Conservation (phyloP, 2,888 invertebrate genomes). For the Euphydryas editha region DNA sequence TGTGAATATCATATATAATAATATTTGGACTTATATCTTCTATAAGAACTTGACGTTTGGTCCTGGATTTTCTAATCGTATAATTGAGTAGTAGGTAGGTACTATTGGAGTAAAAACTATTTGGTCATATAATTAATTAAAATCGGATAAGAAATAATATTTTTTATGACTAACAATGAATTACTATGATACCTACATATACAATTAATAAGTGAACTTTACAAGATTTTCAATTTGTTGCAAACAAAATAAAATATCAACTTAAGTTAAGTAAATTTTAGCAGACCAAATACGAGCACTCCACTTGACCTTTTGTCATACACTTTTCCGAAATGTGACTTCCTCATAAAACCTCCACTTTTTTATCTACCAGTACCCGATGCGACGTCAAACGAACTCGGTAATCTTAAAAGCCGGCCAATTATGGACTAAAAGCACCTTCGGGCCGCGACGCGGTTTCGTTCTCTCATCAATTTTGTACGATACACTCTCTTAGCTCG, state of each 20-base stretch:
- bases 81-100: slow-evolving; percentile 40
- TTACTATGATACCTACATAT: no score
- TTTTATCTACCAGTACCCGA: slow-evolving; percentile 54
- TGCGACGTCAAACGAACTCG: slow-evolving; percentile 76
- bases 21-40: slow-evolving; percentile 41
- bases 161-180: background rate
- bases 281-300: background rate
- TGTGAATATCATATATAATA: no score
- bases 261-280: background rate
- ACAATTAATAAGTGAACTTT: no score
- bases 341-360: slow-evolving; percentile 46
- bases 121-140: background rate
- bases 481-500: slow-evolving; percentile 69
- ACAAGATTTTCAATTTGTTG: no score
- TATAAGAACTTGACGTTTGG: slow-evolving; percentile 46
- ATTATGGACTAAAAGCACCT: slow-evolving; percentile 84
- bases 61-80: slow-evolving; percentile 46
- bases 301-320: slow-evolving; percentile 2
- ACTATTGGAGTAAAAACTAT: slow-evolving; percentile 38
- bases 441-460: slow-evolving; percentile 72
- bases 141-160: background rate
- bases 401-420: slow-evolving; percentile 83
- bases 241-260: background rate
- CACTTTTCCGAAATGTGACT: slow-evolving; percentile 26
- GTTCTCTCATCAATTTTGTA: slow-evolving; percentile 81